phyloP scores from a whole-genome alignment of 2,113 vertebrate species.

The Hypomesus transpacificus region DNA sequence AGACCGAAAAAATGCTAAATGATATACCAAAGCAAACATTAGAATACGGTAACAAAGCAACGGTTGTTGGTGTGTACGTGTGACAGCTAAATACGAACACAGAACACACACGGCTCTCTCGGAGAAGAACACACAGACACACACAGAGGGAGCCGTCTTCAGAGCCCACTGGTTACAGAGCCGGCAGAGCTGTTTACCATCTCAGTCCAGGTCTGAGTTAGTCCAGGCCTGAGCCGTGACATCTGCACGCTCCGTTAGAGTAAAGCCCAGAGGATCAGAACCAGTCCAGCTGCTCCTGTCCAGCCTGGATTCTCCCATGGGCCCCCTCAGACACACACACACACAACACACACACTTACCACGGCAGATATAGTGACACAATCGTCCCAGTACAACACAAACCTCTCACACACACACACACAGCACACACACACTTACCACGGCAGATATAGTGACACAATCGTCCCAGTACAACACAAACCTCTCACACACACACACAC shows the following conservation, averaged over 20 bases:
- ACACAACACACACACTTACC: neutral
- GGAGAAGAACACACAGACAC: too few species aligned
- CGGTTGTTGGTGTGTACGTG: constrained; percentile 4
- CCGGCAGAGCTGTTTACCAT: constrained; percentile 7
- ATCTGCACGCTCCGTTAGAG: constrained; percentile 17
- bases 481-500: neutral
- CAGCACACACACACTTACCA: constrained; percentile 71
- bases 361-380: neutral
- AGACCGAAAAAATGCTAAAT: constrained; percentile 18
- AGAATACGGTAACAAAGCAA: constrained; percentile 1
- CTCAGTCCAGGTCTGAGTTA: constrained; percentile 18
- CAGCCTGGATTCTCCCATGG: neutral
- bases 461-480: neutral
- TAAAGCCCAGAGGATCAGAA: neutral
- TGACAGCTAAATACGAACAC: neutral
- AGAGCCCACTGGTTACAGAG: constrained; percentile 1
- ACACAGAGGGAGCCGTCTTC: neutral
- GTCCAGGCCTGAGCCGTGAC: constrained; percentile 13
- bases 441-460: constrained; percentile 41
- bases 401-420: neutral
- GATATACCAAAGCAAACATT: constrained; percentile 24
- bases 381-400: neutral
- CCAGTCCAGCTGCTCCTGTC: neutral
- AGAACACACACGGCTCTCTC: too few species aligned
- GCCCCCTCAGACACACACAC: neutral